Conservation (phyloP, 30 jellyfish, hydroid and myxozoan species). For the Aurelia aurita region DNA sequence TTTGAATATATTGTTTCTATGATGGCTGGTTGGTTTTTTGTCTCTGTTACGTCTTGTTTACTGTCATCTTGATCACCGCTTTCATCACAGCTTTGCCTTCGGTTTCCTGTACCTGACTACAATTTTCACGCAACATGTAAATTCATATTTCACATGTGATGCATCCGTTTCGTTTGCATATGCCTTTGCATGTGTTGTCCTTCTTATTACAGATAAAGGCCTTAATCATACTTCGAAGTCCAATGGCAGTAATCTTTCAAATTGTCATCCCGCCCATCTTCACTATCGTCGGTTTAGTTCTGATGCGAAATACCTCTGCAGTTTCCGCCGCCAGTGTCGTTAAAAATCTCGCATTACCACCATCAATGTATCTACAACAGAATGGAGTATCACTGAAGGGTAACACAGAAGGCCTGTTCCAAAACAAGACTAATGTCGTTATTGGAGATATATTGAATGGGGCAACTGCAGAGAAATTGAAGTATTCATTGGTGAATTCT, state of each 20-base stretch:
- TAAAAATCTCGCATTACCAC: slow-evolving; percentile 37
- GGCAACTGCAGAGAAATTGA: slow-evolving; percentile 24
- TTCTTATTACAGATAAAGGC: slow-evolving; percentile 60
- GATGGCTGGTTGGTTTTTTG: too few relatives aligned
- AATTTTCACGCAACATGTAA: too few relatives aligned
- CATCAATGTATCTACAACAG: slow-evolving; percentile 67
- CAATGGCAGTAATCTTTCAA: slow-evolving; percentile 77
- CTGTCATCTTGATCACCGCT: too few relatives aligned
- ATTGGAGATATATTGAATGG: slow-evolving; percentile 32
- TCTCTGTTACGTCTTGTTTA: too few relatives aligned
- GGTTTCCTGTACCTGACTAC: too few relatives aligned
- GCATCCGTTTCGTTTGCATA: not conserved
- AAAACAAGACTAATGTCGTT: slow-evolving; percentile 18
- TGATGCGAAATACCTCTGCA: slow-evolving; percentile 41
- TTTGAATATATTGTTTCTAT: too few relatives aligned
- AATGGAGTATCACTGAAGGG: slow-evolving; percentile 17
- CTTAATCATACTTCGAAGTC: slow-evolving; percentile 57
- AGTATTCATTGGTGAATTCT: slow-evolving; percentile 27
- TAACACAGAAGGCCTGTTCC: slow-evolving; percentile 58
- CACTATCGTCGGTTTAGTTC: slow-evolving; percentile 69
- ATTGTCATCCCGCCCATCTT: slow-evolving; percentile 73
- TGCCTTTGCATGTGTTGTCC: not conserved
- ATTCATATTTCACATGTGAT: too few relatives aligned
- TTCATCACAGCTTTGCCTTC: too few relatives aligned
- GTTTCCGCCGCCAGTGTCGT: slow-evolving; percentile 48